Evolutionary conservation across 2,797 vertebrate species (phyloP).

Genomic region (Danio aesculapii): DNA sequence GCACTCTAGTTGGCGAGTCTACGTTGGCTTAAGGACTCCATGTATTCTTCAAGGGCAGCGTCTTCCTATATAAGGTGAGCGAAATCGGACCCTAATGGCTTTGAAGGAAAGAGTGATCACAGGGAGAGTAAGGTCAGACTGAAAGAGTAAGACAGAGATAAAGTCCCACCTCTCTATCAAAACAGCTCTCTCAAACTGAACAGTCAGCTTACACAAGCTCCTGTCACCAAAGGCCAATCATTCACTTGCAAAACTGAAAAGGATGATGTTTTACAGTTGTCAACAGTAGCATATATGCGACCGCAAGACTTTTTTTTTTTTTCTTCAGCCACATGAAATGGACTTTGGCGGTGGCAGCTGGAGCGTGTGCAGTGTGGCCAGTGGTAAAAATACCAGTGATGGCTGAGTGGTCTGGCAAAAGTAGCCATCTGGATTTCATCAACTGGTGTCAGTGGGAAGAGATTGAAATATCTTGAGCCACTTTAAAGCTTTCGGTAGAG

Average conservation of each 20-base stretch:
- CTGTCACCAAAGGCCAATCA: conserved; percentile 5
- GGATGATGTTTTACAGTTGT: not conserved
- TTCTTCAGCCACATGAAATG: conserved; percentile 1
- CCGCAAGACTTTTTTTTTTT: not conserved
- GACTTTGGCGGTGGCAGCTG: conserved; percentile 9
- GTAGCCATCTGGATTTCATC: conserved; percentile 35
- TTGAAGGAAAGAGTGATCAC: conserved; percentile 54
- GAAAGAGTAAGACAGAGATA: conserved; percentile 48
- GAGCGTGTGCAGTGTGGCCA: conserved; percentile 21
- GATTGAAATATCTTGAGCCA: conserved; percentile 24
- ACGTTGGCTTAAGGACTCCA: conserved; percentile 58
- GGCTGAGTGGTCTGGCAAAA: conserved; percentile 23
- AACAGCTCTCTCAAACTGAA: conserved; percentile 22
- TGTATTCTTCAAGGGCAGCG: conserved; percentile 60
- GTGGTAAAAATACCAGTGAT: conserved; percentile 25
- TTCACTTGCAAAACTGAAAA: conserved; percentile 6
- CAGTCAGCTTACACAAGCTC: conserved; percentile 22
- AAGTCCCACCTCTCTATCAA: conserved; percentile 46
- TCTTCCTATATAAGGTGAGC: conserved; percentile 61
- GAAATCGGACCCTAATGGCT: conserved; percentile 65
- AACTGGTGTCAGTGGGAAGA: conserved; percentile 26
- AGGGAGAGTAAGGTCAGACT: conserved; percentile 55
- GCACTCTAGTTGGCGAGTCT: conserved; percentile 44
- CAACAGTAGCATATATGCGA: not conserved
- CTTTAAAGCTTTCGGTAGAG: conserved; percentile 1